These are phyloP conservation scores for Geophilus truncorum DNA, from an alignment of 2,888 invertebrate species.

Conservation along the genomic window DNA sequence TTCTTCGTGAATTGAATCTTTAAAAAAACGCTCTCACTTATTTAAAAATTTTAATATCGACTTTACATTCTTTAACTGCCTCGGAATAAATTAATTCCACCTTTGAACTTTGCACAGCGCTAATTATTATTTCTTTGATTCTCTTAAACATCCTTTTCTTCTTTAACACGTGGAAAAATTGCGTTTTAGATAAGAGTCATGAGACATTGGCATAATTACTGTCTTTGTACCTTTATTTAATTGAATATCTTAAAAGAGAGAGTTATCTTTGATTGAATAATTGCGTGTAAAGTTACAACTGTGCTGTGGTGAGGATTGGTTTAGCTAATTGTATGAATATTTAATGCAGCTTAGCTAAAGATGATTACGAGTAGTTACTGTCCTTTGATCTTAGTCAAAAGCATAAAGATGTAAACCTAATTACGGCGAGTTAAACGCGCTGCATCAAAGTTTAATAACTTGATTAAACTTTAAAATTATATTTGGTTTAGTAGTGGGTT, in stretches of 20 bases:
- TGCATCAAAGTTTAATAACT: too few species aligned
- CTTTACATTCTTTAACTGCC: not conserved
- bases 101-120: not conserved
- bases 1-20: not conserved
- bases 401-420: too few species aligned
- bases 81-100: not conserved
- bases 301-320: too few species aligned
- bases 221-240: not conserved
- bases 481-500: too few species aligned
- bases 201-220: not conserved
- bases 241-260: not conserved
- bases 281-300: too few species aligned
- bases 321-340: not conserved
- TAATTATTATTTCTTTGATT: constrained; percentile 12
- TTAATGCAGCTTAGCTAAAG: not conserved
- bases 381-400: not conserved
- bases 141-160: not conserved
- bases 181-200: too few species aligned
- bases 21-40: not conserved
- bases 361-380: not conserved
- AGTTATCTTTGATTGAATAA: not conserved
- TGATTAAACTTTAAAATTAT: too few species aligned
- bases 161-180: not conserved
- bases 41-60: constrained; percentile 14
- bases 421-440: too few species aligned